phyloP scores from a whole-genome alignment of 2,113 vertebrate species.

The Amphiprion percula region DNA sequence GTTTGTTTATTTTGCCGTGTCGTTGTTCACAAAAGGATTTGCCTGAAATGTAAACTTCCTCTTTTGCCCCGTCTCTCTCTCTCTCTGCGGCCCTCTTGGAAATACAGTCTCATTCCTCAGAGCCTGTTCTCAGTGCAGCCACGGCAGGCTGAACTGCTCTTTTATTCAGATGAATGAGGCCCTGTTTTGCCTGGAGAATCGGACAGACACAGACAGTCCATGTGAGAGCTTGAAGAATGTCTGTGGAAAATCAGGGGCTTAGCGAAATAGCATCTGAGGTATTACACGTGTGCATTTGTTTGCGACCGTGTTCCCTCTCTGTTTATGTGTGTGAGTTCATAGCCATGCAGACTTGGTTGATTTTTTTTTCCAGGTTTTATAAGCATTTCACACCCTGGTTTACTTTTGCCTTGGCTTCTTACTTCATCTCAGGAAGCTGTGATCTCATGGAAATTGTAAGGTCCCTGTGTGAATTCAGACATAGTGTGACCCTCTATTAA shows the following conservation, averaged over 20 bases:
- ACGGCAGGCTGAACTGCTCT: slow-evolving; percentile 66
- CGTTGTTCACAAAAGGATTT: slow-evolving; percentile 77
- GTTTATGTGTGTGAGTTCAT: slow-evolving; percentile 14
- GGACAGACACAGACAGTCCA: slow-evolving; percentile 65
- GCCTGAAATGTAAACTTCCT: slow-evolving; percentile 79
- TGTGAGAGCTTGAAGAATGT: slow-evolving; percentile 71
- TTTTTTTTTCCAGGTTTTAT: neutral
- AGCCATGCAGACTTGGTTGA: neutral
- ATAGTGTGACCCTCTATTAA: slow-evolving; percentile 13
- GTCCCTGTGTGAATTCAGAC: slow-evolving; percentile 25
- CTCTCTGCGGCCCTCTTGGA: slow-evolving; percentile 52
- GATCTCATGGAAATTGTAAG: slow-evolving; percentile 25
- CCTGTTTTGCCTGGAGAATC: slow-evolving; percentile 75
- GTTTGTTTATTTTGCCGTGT: slow-evolving; percentile 71
- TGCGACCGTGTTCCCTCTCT: slow-evolving; percentile 16
- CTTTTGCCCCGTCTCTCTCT: slow-evolving; percentile 59
- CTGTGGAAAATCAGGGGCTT: slow-evolving; percentile 63
- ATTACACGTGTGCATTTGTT: slow-evolving; percentile 50
- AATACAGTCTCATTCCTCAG: slow-evolving; percentile 69
- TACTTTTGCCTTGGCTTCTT: neutral
- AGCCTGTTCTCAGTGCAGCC: slow-evolving; percentile 62
- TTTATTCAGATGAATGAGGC: slow-evolving; percentile 80
- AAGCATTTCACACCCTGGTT: slow-evolving; percentile 12
- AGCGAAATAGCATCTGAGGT: slow-evolving; percentile 66
- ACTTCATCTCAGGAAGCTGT: slow-evolving; percentile 10